Evolutionary conservation across 2,113 vertebrate genomes (phyloP).

Genomic region (Suncus etruscus): DNA sequence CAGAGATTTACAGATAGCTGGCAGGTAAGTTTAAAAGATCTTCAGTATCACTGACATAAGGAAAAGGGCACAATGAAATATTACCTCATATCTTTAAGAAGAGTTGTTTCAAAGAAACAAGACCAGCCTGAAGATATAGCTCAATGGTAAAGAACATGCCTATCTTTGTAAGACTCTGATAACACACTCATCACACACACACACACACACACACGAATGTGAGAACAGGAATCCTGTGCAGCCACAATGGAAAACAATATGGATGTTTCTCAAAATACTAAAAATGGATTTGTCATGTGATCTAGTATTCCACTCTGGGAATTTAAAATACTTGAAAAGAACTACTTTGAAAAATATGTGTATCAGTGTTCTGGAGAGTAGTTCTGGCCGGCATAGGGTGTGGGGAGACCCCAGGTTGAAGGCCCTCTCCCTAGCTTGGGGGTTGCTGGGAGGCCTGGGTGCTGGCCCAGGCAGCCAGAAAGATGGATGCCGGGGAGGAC

Average conservation of each 20-base stretch:
- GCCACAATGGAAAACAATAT: neutral
- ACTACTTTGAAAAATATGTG: too few relatives aligned
- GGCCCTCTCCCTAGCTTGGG: too few relatives aligned
- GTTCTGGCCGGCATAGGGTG: too few relatives aligned
- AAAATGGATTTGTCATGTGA: neutral
- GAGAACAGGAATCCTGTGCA: neutral
- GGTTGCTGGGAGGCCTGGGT: too few relatives aligned
- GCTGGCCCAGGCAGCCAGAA: too few relatives aligned
- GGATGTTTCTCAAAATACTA: neutral
- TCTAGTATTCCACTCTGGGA: neutral
- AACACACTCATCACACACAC: too few relatives aligned
- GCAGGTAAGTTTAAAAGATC: neutral
- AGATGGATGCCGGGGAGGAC: too few relatives aligned
- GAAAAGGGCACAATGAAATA: neutral
- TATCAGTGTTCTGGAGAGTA: too few relatives aligned
- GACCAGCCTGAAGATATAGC: too few relatives aligned
- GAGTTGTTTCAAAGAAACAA: neutral
- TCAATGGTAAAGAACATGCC: neutral
- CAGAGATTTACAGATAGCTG: neutral
- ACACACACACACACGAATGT: too few relatives aligned
- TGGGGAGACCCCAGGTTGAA: too few relatives aligned
- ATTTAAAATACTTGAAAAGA: neutral
- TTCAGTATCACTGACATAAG: neutral
- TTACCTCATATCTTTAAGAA: neutral
- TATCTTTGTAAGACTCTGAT: too few relatives aligned